Base-by-base conservation (phyloP, 1,140 invertebrate species). In the Chymomyza costata region DNA sequence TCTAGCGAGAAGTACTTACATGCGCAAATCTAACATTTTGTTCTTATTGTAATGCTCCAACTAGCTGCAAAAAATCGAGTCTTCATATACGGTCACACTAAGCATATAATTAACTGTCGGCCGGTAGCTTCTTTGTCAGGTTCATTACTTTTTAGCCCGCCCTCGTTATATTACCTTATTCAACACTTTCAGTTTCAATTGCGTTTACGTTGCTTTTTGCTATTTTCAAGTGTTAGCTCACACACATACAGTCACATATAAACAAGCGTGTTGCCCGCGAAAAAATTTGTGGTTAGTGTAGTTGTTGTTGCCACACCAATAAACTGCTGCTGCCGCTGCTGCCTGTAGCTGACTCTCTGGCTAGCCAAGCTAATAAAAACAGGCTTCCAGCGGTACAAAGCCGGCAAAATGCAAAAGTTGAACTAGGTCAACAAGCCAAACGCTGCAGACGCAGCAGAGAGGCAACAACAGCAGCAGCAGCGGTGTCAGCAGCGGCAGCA, bases 351-450 rank as follows among this genome's bases (percentile, higher is more conserved):
- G 59, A 58, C 46, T 48, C 47, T 47, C 51, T 55, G 52, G 43
- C 73, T 73, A 61, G 60, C 55, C 51, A 58, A 67, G 73, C 73
- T 80, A 80, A 80, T 80, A 73, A 80, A 80, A 80, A 80, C 68
- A 68, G 73, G 73, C 73, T 80, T 65, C 50, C 58, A 45, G n/a
- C 18, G 39, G 41, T 58, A 56, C 51, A 49, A 55, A 56, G 78
- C 78, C 78, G 78, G 78, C 78, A 82, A 82, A 80, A 82, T 82
- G 70, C 70, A 82, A 82, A 82, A 82, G 70, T 82, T 82, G 78
- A 82, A 82, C 78, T 82, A 59, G 78, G 78, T 82, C 78, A 82
- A 82, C 78, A 71, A 82, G 78, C 78, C 78, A 82, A 82, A 78
- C 54, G 65, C 25, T n/a, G n/a, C n/a, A n/a, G n/a, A n/a, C n/a